Percentiles rank a stretch among this genome's conserved stretches.
Evolutionary conservation across 64 coral and sea anemone species (phyloP).

Genomic region (Dendronephthya gigantea): DNA sequence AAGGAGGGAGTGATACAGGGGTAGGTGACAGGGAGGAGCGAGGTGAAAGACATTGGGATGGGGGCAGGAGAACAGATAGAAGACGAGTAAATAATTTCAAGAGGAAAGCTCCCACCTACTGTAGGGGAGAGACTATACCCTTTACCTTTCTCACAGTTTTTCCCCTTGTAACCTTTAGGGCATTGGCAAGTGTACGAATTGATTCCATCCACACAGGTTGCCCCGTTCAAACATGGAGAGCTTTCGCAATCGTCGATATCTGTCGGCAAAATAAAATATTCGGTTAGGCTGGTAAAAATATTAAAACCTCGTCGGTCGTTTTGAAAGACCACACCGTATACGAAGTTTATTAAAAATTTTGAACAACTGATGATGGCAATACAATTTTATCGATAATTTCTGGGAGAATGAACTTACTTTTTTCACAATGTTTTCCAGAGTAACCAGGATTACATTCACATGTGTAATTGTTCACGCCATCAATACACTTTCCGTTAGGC

Average conservation of each 20-base stretch:
- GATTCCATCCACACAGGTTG: background rate
- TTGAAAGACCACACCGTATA: too few relatives aligned
- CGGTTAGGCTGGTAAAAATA: too few relatives aligned
- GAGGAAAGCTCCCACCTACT: background rate
- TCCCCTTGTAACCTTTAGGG: background rate
- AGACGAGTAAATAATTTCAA: too few relatives aligned
- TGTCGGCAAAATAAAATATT: too few relatives aligned
- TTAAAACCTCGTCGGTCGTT: too few relatives aligned
- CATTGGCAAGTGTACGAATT: background rate
- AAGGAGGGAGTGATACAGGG: too few relatives aligned
- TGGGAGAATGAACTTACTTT: background rate
- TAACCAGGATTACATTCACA: conserved; percentile 32
- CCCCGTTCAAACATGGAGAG: background rate
- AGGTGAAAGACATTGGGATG: too few relatives aligned
- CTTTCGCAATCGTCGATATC: background rate
- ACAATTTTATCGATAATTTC: background rate
- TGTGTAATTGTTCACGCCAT: conserved; percentile 48
- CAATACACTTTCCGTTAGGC: conserved; percentile 44
- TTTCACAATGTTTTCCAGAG: conserved; percentile 21
- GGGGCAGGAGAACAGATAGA: too few relatives aligned
- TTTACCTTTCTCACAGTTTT: conserved; percentile 8
- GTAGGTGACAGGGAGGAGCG: too few relatives aligned
- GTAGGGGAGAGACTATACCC: background rate
- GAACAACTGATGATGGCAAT: too few relatives aligned
- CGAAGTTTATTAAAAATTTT: too few relatives aligned